Conservation (phyloP, 1,140 invertebrate species). For the Panulirus ornatus region DNA sequence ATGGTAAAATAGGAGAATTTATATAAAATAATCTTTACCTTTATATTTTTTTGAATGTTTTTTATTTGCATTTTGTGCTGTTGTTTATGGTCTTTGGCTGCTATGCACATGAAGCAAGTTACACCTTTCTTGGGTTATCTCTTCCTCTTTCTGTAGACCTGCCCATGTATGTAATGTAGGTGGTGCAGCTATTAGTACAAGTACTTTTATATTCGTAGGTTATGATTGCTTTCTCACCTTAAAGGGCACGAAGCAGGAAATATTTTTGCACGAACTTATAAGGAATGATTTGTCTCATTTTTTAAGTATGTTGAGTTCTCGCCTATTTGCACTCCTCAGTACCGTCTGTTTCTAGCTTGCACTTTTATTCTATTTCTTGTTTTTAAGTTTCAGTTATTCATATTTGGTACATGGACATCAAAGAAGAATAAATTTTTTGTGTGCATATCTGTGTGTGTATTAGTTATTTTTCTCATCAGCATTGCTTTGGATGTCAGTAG, state of each 20-base stretch:
- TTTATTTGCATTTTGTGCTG: neutral
- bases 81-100: neutral
- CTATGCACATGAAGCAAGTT: neutral
- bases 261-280: conserved; percentile 1
- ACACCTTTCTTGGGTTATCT: neutral
- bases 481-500: neutral
- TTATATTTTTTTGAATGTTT: neutral
- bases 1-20: too few species aligned
- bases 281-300: neutral
- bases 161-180: neutral
- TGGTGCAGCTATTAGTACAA: neutral
- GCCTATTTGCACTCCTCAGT: neutral
- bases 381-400: conserved; percentile 35
- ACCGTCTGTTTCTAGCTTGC: neutral
- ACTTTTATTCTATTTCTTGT: neutral
- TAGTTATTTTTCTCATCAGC: neutral
- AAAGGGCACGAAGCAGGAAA: neutral
- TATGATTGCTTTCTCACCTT: neutral
- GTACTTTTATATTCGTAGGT: neutral
- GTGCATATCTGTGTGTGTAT: neutral
- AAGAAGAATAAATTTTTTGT: conserved; percentile 14
- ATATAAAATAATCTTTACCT: too few species aligned
- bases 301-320: neutral
- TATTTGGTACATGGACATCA: conserved; percentile 40
- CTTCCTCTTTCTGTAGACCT: neutral